Conservation (phyloP, 2,888 invertebrate genomes). For the Epiblema foenella region DNA sequence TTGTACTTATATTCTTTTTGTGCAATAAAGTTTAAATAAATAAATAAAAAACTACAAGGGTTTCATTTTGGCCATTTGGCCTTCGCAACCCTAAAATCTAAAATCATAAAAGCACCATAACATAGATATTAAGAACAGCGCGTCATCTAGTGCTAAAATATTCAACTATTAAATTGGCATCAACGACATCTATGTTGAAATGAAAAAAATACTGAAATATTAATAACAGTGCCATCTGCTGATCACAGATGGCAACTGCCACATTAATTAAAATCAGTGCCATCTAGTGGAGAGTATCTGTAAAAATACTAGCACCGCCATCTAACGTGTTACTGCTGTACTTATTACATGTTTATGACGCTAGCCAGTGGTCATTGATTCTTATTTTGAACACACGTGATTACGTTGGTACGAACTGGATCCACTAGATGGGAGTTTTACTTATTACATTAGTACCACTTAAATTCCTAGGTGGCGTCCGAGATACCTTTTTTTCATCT, state of each 20-base stretch:
- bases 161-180: neutral
- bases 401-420: neutral
- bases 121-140: no score
- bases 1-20: no score
- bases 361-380: neutral
- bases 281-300: neutral
- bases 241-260: neutral
- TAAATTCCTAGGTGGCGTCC: slow-evolving; percentile 1
- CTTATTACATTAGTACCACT: neutral
- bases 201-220: neutral
- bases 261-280: neutral
- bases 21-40: no score
- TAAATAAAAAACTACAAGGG: no score
- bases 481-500: neutral
- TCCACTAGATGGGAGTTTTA: neutral
- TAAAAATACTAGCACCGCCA: neutral
- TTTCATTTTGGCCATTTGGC: no score
- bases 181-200: neutral
- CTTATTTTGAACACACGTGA: neutral
- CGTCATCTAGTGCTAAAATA: no score
- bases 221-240: slow-evolving; percentile 9
- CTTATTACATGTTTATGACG: neutral
- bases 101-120: no score
- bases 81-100: no score
- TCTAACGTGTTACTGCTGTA: neutral